Conservation (phyloP, 2,113 vertebrate genomes). For the Vireo altiloquus region DNA sequence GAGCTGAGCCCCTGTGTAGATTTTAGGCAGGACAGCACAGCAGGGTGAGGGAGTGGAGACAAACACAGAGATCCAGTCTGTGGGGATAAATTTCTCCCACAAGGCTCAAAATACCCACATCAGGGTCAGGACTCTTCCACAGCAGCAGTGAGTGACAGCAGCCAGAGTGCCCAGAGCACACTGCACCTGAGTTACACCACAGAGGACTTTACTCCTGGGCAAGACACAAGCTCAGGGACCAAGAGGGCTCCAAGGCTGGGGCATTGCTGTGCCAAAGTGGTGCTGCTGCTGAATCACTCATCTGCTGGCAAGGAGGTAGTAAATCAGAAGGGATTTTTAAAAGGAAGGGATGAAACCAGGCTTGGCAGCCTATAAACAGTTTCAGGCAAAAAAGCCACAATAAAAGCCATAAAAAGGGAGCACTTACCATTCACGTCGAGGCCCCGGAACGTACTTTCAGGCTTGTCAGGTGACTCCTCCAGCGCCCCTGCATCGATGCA, state of each 20-base stretch:
- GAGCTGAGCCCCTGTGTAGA: background rate
- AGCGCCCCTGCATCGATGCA: constrained; percentile 46
- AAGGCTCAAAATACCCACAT: background rate
- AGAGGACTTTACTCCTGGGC: fast-evolving
- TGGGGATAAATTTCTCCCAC: background rate
- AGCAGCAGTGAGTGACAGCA: background rate
- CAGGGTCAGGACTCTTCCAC: background rate
- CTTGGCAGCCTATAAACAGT: background rate
- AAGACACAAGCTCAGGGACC: background rate
- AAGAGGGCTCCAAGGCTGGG: background rate
- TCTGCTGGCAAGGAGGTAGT: background rate
- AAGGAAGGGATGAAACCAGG: background rate
- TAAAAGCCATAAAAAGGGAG: background rate
- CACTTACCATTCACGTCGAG: constrained; percentile 83
- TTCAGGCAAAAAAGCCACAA: background rate
- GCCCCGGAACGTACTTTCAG: constrained; percentile 68
- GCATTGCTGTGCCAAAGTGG: background rate
- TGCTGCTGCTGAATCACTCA: background rate
- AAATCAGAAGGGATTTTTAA: background rate
- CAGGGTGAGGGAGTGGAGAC: background rate
- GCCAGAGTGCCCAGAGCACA: background rate
- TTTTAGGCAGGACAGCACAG: background rate
- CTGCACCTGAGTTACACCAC: background rate
- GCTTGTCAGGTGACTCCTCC: constrained; percentile 68
- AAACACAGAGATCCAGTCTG: background rate